Evolutionary conservation across 2,113 vertebrate species (phyloP), one percentile per base, ranked within the genome.

Genomic region (Larimichthys polyactis): DNA sequence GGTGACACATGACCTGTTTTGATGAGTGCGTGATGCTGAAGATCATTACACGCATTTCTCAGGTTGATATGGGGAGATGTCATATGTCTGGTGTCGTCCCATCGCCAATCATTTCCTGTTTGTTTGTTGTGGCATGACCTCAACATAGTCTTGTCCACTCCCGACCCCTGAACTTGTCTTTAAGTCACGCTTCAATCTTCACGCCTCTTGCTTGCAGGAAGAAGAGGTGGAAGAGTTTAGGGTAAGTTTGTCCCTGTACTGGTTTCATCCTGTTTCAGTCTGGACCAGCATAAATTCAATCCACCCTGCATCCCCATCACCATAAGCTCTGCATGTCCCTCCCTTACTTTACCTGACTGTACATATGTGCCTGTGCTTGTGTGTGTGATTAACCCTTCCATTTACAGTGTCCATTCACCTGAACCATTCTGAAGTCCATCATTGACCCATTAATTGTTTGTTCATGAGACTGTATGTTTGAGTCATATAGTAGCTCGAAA

Each of bases 141-240:
- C 83, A 7, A 83, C 91, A 90, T 89, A 85, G 89, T 92, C 88
- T 85, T 71, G 80, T 90, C 75, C 70, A 60, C 82, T 40, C 93
- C 89, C 84, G 74, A 93, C 94, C 93, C 96, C 95, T 95, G 92
- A 96, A 95, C 95, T 95, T 97, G 94, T 93, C 89, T 88, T 60
- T 88, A 96, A 97, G 91, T 96, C 96, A 96, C 95, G 96, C 97
- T 97, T 97, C 97, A 97, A 97, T 97, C 96, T 97, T 96, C 97
- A 95, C 97, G 92, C 96, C 95, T 97, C 96, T 97, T 95, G 97
- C 96, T 98, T 98, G 92, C 97, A 99, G 98, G 97, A 99, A 99
- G 98, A 99, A 99, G 97, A 98, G 97, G 95, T 99, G 98, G 98
- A 99, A 98, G 94, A 99, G 98, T 97, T 96, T 99, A 96, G 98